These are phyloP conservation scores for Mustelus asterias DNA, from an alignment of 2,113 vertebrate species.

Conservation along the genomic window DNA sequence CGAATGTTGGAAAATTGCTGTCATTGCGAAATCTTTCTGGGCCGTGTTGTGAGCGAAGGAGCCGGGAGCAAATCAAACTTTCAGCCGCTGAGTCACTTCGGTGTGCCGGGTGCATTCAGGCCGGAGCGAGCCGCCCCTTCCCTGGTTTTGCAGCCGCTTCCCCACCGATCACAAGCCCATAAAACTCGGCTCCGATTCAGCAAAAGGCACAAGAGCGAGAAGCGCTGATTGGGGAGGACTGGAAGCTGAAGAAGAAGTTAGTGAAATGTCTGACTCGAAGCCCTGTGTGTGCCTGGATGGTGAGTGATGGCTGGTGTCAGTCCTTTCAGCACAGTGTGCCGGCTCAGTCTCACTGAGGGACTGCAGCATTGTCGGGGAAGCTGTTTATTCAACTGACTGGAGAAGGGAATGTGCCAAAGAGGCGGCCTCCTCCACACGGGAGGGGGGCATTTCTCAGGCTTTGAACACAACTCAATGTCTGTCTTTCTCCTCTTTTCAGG, in stretches of 20 bases:
- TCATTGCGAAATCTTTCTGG: no score
- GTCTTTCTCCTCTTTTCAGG: background rate
- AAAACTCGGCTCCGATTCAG: background rate
- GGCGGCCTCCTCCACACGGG: background rate
- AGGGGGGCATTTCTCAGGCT: background rate
- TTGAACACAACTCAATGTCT: background rate
- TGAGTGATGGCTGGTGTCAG: background rate
- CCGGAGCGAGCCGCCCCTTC: background rate
- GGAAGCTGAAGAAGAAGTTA: background rate
- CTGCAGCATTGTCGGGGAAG: background rate
- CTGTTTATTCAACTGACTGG: background rate
- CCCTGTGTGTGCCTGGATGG: background rate
- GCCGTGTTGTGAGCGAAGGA: no score
- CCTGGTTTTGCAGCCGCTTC: background rate
- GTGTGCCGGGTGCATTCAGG: no score
- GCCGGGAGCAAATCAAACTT: no score
- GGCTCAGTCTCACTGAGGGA: no score
- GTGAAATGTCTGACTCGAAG: slow-evolving; percentile 7
- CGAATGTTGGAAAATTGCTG: no score
- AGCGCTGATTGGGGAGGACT: background rate
- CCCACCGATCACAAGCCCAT: background rate
- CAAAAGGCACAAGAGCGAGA: background rate
- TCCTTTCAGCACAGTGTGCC: no score
- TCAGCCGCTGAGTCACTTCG: no score
- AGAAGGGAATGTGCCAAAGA: background rate